Percentiles rank a stretch among this genome's conserved stretches.
These are phyloP conservation scores for Macrostomum cliftonense DNA, from an alignment of 2,888 invertebrate species.

Conservation along the genomic window DNA sequence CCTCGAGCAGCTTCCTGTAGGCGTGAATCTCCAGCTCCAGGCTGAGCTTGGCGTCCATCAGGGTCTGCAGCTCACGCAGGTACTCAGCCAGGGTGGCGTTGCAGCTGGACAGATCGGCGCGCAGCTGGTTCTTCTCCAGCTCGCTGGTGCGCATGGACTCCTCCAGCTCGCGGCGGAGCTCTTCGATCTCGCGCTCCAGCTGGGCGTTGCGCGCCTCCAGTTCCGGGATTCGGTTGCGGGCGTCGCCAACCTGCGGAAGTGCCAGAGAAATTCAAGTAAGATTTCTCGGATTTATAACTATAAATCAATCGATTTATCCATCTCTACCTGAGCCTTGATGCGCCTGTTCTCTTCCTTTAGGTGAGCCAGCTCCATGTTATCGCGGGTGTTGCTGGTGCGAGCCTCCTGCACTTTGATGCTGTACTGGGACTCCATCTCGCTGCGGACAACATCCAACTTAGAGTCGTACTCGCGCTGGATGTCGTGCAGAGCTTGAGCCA, in stretches of 20 bases:
- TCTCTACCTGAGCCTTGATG: conserved; percentile 24
- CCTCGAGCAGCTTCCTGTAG: conserved; percentile 43
- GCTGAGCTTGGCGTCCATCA: conserved; percentile 40
- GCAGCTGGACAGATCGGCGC: conserved; percentile 33
- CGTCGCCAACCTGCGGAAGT: conserved; percentile 25
- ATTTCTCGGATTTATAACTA: too few relatives aligned
- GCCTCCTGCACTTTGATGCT: conserved; percentile 43
- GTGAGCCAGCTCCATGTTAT: conserved; percentile 39
- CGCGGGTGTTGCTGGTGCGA: conserved; percentile 39
- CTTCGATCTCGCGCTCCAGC: conserved; percentile 40
- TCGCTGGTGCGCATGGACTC: conserved; percentile 39
- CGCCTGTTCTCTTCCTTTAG: conserved; percentile 40
- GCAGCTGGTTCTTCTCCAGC: conserved; percentile 30
- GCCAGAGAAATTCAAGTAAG: too few relatives aligned
- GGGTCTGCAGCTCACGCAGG: conserved; percentile 9
- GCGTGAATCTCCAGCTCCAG: conserved; percentile 44
- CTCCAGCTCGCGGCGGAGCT: conserved; percentile 39
- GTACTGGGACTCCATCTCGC: conserved; percentile 42
- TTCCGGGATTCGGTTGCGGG: conserved; percentile 39
- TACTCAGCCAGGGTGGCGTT: conserved; percentile 32
- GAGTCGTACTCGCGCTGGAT: conserved; percentile 42
- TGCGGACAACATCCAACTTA: conserved; percentile 36
- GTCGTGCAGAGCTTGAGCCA: conserved; percentile 40
- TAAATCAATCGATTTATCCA: too few relatives aligned
- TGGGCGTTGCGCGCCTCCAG: conserved; percentile 41